Base-by-base conservation (phyloP, 2,113 vertebrate species). In the Garra rufa region DNA sequence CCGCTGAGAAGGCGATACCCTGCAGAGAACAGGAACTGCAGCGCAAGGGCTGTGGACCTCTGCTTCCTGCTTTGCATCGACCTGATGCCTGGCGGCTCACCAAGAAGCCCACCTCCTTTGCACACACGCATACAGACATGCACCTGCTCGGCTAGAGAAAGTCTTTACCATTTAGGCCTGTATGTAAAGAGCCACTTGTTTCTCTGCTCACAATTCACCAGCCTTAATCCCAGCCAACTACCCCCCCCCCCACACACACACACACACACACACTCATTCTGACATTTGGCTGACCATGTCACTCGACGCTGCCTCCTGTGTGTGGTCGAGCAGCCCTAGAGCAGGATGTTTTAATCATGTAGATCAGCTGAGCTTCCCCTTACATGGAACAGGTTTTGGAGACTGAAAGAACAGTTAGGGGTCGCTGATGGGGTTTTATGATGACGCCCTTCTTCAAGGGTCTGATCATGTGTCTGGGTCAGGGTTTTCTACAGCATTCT, bases 341-440 rank as follows among this genome's bases (percentile, higher is more conserved):
- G 67, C 84, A 69, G 80, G 82, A 85, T 87, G 82, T 87, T 87
- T 90, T 87, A 86, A 87, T 89, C 88, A 87, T 82, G 75, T 86
- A 77, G 61, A 86, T 87, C 43, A 84, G 81, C 85, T 83, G 80
- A 28, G 65, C 59, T 87, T 85, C 74, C 71, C 41, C 48, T 89
- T 88, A 78, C 79, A 75, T 76, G 57, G 14, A 59, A 76, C 26
- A n/a, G 74, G 15, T 10, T 26, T 50, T 30, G 15, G 38, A 67
- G 28, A 6, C 19, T 24, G 50, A n/a, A 19, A 24, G 59, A 17
- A 44, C 21, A 1, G 34, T 34, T 5, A 34, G 44, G 21, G 21
- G 7, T 59, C n/a, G 10, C 3, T 9, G 34, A 30, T 8, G n/a
- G 41, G 43, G 6, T 14, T 52, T 44, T 28, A 13, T 10, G 6